A percentile compares a stretch with the other conserved stretches of the same genome.
Evolutionary conservation across 2,888 invertebrate genomes (phyloP).

Genomic region (Mongoloraphidia duomilia): DNA sequence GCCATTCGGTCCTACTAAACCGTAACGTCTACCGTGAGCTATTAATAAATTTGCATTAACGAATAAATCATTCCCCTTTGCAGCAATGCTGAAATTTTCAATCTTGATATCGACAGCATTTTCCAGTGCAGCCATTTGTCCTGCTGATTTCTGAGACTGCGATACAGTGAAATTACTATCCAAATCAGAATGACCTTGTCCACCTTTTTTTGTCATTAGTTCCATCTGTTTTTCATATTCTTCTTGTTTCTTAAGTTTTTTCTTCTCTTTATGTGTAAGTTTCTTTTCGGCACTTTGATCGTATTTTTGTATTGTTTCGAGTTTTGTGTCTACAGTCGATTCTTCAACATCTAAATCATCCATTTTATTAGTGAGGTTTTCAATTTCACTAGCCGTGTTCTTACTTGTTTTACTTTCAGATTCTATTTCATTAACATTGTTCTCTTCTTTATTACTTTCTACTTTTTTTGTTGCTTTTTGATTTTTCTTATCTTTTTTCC

Average conservation of each 20-base stretch:
- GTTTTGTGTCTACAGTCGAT: conserved; percentile 8
- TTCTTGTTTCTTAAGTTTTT: conserved; percentile 75
- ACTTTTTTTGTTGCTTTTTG: conserved; percentile 20
- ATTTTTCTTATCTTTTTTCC: conserved; percentile 11
- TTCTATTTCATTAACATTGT: conserved; percentile 12
- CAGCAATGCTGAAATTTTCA: conserved; percentile 94
- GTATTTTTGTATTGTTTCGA: background rate
- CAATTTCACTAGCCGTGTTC: conserved; percentile 11
- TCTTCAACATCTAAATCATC: conserved; percentile 10
- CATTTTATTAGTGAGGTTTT: conserved; percentile 9
- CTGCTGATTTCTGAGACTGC: conserved; percentile 58
- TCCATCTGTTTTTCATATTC: conserved; percentile 84
- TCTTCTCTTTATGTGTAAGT: conserved; percentile 81
- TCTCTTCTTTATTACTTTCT: conserved; percentile 11
- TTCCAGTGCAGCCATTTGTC: conserved; percentile 68
- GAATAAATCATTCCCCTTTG: conserved; percentile 93
- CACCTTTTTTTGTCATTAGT: conserved; percentile 69
- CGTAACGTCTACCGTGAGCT: conserved; percentile 87
- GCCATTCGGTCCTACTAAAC: conserved; percentile 96
- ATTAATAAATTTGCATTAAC: conserved; percentile 90
- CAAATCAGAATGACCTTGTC: conserved; percentile 76
- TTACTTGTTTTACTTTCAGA: conserved; percentile 13
- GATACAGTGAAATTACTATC: conserved; percentile 94
- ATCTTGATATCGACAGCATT: conserved; percentile 96
- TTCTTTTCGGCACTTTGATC: conserved; percentile 44